A percentile compares a stretch with the other conserved stretches of the same genome.
phyloP scores from a whole-genome alignment of 1,140 invertebrate species.

The Trypoxylus dichotomus region DNA sequence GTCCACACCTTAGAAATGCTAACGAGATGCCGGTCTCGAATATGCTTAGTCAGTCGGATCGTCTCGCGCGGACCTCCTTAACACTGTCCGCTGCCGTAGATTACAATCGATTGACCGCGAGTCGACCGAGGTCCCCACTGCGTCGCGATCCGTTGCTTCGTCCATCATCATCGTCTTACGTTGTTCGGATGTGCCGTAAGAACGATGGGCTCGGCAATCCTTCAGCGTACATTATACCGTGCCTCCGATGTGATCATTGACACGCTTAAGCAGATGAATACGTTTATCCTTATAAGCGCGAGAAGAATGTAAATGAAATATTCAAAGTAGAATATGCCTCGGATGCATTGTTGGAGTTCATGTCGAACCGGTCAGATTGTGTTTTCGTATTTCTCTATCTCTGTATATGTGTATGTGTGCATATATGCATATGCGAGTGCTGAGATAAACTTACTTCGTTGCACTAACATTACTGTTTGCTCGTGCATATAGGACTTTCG shows the following conservation, averaged over 20 bases:
- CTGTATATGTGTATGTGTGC: neutral
- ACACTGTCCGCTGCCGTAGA: slow-evolving; percentile 30
- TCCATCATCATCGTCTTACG: neutral
- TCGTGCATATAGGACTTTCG: too few species aligned
- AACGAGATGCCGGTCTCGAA: slow-evolving; percentile 3
- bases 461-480: too few species aligned
- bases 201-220: slow-evolving; percentile 4
- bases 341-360: neutral
- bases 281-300: slow-evolving; percentile 20
- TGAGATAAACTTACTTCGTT: too few species aligned
- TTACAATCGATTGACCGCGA: slow-evolving; percentile 31
- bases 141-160: neutral
- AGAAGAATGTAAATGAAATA: slow-evolving; percentile 17
- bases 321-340: neutral
- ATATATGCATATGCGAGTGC: too few species aligned
- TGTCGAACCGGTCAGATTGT: neutral
- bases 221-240: neutral
- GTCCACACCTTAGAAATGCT: slow-evolving; percentile 35
- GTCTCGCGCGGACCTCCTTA: slow-evolving; percentile 30
- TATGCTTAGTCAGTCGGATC: slow-evolving; percentile 30
- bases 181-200: neutral
- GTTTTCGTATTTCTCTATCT: neutral
- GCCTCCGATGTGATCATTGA: slow-evolving; percentile 23
- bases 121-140: slow-evolving; percentile 25
- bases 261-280: slow-evolving; percentile 28